phyloP scores from a whole-genome alignment of 2,888 invertebrate species.

The Zhengitettix transpicula region DNA sequence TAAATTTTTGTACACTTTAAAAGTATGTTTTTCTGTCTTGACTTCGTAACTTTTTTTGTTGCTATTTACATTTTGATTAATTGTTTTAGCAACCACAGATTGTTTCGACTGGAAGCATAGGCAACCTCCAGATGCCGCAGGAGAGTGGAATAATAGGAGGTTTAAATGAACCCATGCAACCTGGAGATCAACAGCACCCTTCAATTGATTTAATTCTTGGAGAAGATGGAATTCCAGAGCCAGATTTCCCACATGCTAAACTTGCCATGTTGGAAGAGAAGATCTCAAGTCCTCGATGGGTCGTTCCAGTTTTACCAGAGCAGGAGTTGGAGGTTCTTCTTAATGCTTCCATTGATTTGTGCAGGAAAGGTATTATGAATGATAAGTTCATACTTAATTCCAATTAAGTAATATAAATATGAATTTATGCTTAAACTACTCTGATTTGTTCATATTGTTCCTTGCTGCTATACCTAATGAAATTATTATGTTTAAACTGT shows the following conservation, averaged over 20 bases:
- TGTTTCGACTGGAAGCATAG: slow-evolving; percentile 1
- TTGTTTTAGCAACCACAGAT: slow-evolving; percentile 4
- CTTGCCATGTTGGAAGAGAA: slow-evolving; percentile 84
- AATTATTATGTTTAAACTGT: too few relatives aligned
- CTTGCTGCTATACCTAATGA: too few relatives aligned
- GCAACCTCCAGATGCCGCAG: slow-evolving; percentile 1
- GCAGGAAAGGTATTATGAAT: slow-evolving; percentile 49
- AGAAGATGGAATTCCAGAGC: slow-evolving; percentile 24
- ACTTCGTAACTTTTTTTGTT: not conserved
- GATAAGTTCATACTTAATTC: too few relatives aligned
- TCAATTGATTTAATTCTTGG: not conserved
- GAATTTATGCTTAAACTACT: too few relatives aligned
- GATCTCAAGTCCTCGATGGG: slow-evolving; percentile 91
- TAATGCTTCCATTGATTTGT: slow-evolving; percentile 74
- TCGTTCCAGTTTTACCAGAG: slow-evolving; percentile 90
- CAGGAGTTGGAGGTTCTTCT: slow-evolving; percentile 87
- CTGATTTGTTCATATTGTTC: too few relatives aligned
- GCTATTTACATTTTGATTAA: not conserved
- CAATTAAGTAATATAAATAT: too few relatives aligned
- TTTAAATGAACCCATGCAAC: slow-evolving; percentile 14
- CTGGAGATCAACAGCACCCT: slow-evolving; percentile 15
- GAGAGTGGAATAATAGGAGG: slow-evolving; percentile 22
- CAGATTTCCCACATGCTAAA: slow-evolving; percentile 73
- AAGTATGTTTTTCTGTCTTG: not conserved
- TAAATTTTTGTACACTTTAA: not conserved